phyloP scores from a whole-genome alignment of 2,888 invertebrate species.

The Thecophora atra region DNA sequence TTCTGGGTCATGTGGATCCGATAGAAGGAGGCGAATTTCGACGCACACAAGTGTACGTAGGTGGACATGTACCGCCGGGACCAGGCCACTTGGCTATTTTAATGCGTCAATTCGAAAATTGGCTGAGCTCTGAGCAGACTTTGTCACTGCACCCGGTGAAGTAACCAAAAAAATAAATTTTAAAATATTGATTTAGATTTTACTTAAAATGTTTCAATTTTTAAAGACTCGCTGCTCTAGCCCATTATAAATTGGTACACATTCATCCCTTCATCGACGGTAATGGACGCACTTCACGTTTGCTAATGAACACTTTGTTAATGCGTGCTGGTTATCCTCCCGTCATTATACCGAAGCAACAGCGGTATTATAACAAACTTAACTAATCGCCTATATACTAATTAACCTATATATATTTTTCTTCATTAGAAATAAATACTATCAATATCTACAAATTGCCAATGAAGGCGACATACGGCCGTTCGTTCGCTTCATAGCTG shows the following conservation, averaged over 20 bases:
- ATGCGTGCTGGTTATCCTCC: conserved; percentile 97
- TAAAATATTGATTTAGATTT: not conserved
- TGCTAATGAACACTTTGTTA: conserved; percentile 94
- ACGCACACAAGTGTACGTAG: conserved; percentile 91
- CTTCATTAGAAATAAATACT: conserved; percentile 75
- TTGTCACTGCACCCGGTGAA: conserved; percentile 87
- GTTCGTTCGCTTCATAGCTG: conserved; percentile 95
- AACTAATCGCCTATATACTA: not conserved
- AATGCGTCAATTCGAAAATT: conserved; percentile 89
- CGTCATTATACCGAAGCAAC: conserved; percentile 90
- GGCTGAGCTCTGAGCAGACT: conserved; percentile 91
- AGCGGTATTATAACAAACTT: conserved; percentile 66
- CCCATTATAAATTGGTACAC: conserved; percentile 95
- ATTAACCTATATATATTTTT: conserved; percentile 29
- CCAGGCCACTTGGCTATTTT: conserved; percentile 82
- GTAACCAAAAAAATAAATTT: conserved; percentile 58
- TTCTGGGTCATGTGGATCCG: conserved; percentile 95
- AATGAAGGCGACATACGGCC: conserved; percentile 95
- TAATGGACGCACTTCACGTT: conserved; percentile 93
- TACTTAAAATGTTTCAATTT: conserved; percentile 9
- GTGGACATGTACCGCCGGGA: conserved; percentile 92
- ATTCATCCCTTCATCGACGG: conserved; percentile 98
- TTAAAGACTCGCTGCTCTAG: conserved; percentile 88
- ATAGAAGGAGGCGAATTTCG: conserved; percentile 89
- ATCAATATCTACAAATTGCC: conserved; percentile 87